phyloP scores from a whole-genome alignment of 2,113 vertebrate species.

The Pituophis catenifer region DNA sequence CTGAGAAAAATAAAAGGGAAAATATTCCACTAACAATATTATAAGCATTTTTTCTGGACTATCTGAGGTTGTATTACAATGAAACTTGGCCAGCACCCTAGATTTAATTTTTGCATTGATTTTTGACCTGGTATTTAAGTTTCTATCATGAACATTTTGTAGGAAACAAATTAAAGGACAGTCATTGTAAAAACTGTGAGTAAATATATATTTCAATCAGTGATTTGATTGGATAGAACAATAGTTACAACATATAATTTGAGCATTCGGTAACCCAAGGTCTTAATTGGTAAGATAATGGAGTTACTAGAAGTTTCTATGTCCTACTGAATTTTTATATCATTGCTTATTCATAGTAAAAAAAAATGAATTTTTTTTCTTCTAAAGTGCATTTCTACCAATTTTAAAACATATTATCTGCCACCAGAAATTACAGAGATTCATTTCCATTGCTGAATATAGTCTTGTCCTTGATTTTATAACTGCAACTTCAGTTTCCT shows the following conservation, averaged over 20 bases:
- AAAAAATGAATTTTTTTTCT: constrained; percentile 14
- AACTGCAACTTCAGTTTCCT: constrained; percentile 21
- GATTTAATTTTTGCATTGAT: constrained; percentile 50
- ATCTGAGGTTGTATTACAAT: constrained; percentile 47
- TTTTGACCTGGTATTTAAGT: constrained; percentile 43
- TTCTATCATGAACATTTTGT: constrained; percentile 31
- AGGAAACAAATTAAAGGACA: constrained; percentile 25
- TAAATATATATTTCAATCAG: constrained; percentile 39
- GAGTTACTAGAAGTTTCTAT: background rate
- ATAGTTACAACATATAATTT: constrained; percentile 40
- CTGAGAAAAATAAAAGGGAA: constrained; percentile 22
- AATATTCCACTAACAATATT: constrained; percentile 46
- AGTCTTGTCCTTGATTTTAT: constrained; percentile 26
- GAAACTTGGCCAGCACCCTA: constrained; percentile 45
- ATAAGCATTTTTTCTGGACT: constrained; percentile 37
- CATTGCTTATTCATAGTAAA: background rate
- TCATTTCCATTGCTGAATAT: constrained; percentile 29
- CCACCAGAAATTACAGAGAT: constrained; percentile 30
- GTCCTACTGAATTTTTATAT: background rate
- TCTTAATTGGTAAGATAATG: background rate
- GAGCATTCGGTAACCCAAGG: constrained; percentile 7
- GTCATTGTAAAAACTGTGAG: constrained; percentile 26
- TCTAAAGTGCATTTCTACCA: constrained; percentile 7
- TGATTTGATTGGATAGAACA: constrained; percentile 37
- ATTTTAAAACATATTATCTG: constrained; percentile 11